Conservation (phyloP, 2,888 invertebrate genomes). For the Agrochola lychnidis region DNA sequence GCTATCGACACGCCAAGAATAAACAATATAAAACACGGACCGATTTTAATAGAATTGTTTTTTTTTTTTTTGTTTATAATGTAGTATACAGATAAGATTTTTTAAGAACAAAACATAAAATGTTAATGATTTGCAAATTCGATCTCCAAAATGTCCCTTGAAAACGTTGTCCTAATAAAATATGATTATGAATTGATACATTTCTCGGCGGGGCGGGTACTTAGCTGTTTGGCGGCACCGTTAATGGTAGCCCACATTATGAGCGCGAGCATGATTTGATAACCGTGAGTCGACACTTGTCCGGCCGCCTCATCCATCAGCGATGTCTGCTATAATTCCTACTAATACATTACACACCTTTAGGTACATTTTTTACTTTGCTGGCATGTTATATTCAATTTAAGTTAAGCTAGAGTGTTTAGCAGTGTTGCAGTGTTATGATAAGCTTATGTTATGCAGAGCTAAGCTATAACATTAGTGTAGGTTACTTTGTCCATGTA, state of each 20-base stretch:
- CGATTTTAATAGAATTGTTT: neutral
- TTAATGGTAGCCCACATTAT: conserved; percentile 57
- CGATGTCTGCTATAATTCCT: conserved; percentile 67
- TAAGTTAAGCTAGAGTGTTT: too few species aligned
- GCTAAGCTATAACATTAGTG: neutral
- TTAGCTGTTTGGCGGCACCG: conserved; percentile 48
- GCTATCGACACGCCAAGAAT: neutral
- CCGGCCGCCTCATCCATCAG: conserved; percentile 76
- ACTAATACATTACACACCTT: conserved; percentile 63
- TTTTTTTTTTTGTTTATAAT: too few species aligned
- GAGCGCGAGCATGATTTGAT: conserved; percentile 74
- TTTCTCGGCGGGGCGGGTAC: conserved; percentile 34
- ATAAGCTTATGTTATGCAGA: neutral
- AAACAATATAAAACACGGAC: neutral
- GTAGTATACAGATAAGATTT: too few species aligned
- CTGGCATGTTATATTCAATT: conserved; percentile 10
- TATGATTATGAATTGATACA: conserved; percentile 49
- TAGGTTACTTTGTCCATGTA: neutral
- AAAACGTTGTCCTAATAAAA: conserved; percentile 42
- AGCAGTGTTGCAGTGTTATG: too few species aligned
- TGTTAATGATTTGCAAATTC: conserved; percentile 2
- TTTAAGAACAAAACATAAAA: too few species aligned
- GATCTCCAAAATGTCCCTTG: conserved; percentile 8
- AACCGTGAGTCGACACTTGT: conserved; percentile 76
- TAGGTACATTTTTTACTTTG: conserved; percentile 32